Evolutionary conservation across 2,888 invertebrate species (phyloP).

Genomic region (Apoda limacodes): DNA sequence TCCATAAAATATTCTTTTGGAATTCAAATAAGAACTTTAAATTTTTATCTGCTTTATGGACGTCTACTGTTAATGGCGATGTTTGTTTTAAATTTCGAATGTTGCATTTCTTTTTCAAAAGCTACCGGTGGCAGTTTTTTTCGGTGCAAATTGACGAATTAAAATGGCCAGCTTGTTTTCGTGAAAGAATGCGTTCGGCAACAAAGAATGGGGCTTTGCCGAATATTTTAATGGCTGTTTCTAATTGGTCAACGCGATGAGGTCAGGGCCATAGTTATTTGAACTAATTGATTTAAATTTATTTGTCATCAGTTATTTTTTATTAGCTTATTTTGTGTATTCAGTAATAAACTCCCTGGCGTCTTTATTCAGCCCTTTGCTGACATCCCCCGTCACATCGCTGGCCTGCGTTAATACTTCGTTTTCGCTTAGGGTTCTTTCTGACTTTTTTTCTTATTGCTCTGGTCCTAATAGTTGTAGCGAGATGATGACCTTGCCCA

Average conservation of each 20-base stretch:
- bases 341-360: no score
- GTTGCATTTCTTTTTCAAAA: constrained; percentile 39
- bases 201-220: constrained; percentile 37
- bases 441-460: no score
- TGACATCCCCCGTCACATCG: no score
- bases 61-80: no score
- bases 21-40: constrained; percentile 19
- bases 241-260: constrained; percentile 60
- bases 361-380: neutral
- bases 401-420: neutral
- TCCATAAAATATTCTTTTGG: constrained; percentile 16
- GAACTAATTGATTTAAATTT: no score
- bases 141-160: constrained; percentile 52
- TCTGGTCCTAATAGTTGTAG: no score
- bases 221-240: constrained; percentile 54
- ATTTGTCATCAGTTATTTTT: no score
- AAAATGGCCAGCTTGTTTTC: constrained; percentile 48
- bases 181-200: constrained; percentile 56
- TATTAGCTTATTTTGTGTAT: no score
- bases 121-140: constrained; percentile 48
- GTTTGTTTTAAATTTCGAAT: constrained; percentile 29
- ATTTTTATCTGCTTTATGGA: no score
- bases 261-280: constrained; percentile 32
- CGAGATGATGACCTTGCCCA: no score
- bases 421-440: no score